phyloP scores from a whole-genome alignment of 2,888 invertebrate genomes.

The Hemistola chrysoprasaria region DNA sequence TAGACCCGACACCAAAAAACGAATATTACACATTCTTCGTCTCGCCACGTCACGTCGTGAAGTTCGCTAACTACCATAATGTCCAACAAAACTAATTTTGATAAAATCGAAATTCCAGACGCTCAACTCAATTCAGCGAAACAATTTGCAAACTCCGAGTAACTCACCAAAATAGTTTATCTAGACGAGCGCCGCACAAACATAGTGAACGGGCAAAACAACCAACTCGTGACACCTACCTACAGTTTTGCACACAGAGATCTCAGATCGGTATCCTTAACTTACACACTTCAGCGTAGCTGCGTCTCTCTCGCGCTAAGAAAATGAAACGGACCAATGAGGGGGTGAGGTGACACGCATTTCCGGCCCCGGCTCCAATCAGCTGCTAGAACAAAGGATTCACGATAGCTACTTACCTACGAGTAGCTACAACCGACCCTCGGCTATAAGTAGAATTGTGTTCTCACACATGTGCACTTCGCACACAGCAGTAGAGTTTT shows the following conservation, averaged over 20 bases:
- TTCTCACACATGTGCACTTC: slow-evolving; percentile 59
- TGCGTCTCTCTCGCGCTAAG: slow-evolving; percentile 80
- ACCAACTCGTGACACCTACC: slow-evolving; percentile 67
- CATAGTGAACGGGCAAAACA: slow-evolving; percentile 64
- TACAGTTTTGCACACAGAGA: slow-evolving; percentile 70
- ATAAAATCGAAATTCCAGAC: slow-evolving; percentile 59
- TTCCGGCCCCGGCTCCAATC: slow-evolving; percentile 82
- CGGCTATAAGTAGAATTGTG: slow-evolving; percentile 60
- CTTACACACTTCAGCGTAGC: slow-evolving; percentile 71
- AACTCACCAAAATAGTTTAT: slow-evolving; percentile 72
- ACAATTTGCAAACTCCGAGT: slow-evolving; percentile 63
- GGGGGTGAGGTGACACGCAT: slow-evolving; percentile 82
- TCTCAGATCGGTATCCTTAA: slow-evolving; percentile 76
- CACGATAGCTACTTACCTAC: slow-evolving; percentile 79
- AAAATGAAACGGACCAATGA: slow-evolving; percentile 82
- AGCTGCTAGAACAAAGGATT: slow-evolving; percentile 83
- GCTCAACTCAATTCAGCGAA: slow-evolving; percentile 51
- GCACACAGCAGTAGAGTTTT: slow-evolving; percentile 55
- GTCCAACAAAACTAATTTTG: slow-evolving; percentile 45
- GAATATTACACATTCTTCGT: too few species aligned
- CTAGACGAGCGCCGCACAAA: slow-evolving; percentile 62
- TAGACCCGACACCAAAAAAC: too few species aligned
- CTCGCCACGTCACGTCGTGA: too few species aligned
- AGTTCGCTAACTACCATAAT: slow-evolving; percentile 10
- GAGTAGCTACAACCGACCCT: slow-evolving; percentile 72